Evolutionary conservation across 2,113 vertebrate species (phyloP).

Genomic region (Vidua macroura): DNA sequence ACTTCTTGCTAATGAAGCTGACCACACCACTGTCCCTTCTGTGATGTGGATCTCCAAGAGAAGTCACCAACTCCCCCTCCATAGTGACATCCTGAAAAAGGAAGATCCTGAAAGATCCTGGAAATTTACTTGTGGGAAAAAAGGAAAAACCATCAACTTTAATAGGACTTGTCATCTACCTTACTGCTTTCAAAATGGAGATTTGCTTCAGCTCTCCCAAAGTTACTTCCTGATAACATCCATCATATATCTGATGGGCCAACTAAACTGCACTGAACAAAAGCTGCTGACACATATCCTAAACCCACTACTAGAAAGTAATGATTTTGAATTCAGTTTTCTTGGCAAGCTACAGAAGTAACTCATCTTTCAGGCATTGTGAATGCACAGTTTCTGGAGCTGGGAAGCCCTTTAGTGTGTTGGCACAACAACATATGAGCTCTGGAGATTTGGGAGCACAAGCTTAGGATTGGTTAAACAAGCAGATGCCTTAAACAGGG

Average conservation of each 20-base stretch:
- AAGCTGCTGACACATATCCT: background rate
- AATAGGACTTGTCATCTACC: background rate
- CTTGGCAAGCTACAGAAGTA: background rate
- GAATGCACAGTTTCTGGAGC: background rate
- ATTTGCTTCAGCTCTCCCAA: background rate
- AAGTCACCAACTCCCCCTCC: background rate
- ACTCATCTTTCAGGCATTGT: background rate
- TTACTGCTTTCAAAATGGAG: background rate
- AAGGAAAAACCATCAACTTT: rapidly evolving
- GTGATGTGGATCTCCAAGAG: background rate
- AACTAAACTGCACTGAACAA: background rate
- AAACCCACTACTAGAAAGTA: background rate
- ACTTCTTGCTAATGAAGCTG: background rate
- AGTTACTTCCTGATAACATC: background rate
- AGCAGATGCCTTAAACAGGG: background rate
- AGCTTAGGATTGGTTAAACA: background rate
- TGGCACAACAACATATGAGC: background rate
- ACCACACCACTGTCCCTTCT: background rate
- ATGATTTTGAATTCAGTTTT: background rate
- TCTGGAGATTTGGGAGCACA: background rate
- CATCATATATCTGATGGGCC: background rate
- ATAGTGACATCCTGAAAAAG: background rate
- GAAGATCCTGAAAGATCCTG: background rate
- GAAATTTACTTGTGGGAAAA: background rate
- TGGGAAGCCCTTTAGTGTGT: background rate